A percentile compares a stretch with the other conserved stretches of the same genome.
Conservation (phyloP, 1,140 invertebrate genomes). For the silkworm (Bombyx mori) region DNA sequence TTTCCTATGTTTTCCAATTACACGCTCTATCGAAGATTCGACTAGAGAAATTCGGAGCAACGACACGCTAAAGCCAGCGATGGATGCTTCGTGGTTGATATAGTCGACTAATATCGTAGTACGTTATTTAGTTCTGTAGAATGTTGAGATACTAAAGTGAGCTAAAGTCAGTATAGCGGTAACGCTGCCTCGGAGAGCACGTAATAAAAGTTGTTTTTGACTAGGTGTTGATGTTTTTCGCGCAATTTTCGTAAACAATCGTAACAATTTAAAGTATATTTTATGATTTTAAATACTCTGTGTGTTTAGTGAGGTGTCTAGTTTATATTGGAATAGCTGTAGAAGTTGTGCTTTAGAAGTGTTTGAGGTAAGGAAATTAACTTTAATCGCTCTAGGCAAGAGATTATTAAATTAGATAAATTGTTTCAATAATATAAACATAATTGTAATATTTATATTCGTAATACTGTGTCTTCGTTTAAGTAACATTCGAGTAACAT, state of each 20-base stretch:
- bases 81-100: conserved; percentile 2
- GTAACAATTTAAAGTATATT: conserved; percentile 14
- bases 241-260: conserved; percentile 15
- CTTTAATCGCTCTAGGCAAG: not conserved
- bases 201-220: conserved; percentile 7
- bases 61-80: conserved; percentile 1
- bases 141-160: conserved; percentile 9
- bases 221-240: conserved; percentile 17
- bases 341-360: conserved; percentile 3
- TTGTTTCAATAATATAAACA: too few species aligned
- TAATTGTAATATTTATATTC: too few species aligned
- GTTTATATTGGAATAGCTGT: conserved; percentile 11
- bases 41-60: not conserved
- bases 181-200: conserved; percentile 18
- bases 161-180: conserved; percentile 23
- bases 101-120: conserved; percentile 5
- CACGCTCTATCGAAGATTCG: not conserved
- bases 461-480: too few species aligned
- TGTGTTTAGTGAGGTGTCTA: conserved; percentile 6
- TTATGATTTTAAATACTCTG: conserved; percentile 19
- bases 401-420: too few species aligned
- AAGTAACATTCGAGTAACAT: too few species aligned
- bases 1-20: conserved; percentile 5
- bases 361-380: conserved; percentile 4
- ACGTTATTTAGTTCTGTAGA: too few species aligned